Base-by-base conservation (phyloP, 2,888 invertebrate genomes). In the Polietes domitor region DNA sequence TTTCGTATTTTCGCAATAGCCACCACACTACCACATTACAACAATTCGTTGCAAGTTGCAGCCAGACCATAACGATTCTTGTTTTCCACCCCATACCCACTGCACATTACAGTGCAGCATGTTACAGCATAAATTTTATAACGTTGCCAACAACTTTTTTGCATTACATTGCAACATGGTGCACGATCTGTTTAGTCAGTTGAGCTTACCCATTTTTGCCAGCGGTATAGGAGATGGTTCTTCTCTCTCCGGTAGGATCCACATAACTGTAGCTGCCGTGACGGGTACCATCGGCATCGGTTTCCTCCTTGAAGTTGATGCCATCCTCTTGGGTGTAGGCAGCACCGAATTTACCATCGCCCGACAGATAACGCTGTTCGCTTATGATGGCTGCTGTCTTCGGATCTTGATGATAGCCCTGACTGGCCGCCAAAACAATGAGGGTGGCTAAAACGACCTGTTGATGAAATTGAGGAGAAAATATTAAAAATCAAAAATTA, bases 251-350 rank as follows among this genome's bases (percentile, higher is more conserved):
- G 53, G 93, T 95, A 32, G 97, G 96, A 92, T 97, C 97, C 68
- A 97, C 95, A 93, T 97, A 97, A 81, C 96, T 96, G 93, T 97
- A 97, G 87, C 95, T 95, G 87, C 97, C 97, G 87, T 95, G 94
- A 81, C 97, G 95, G 92, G 96, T 96, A 88, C 97, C 97, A 86
- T 96, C 95, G 9, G 96, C 94, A 90, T 96, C 96, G 82, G 97
- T 96, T 92, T 97, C 97, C 92, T 97, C 97, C 91, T 97, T 97
- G 93, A 97, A 97, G 91, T 97, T 94, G 72, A 96, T 96, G 77
- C 97, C 97, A 92, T 97, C 97, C 91, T 97, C 97, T 92, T 97
- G 97, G 87, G 95, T 95, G 92, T 97, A 97, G 70, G 97, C 96
- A 32, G 97, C 94, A 55, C 97, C 97, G 90, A 97, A 97, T 88